These are phyloP conservation scores for Ophthalmolycus amberensis DNA, from an alignment of 2,113 vertebrate genomes.

Conservation along the genomic window DNA sequence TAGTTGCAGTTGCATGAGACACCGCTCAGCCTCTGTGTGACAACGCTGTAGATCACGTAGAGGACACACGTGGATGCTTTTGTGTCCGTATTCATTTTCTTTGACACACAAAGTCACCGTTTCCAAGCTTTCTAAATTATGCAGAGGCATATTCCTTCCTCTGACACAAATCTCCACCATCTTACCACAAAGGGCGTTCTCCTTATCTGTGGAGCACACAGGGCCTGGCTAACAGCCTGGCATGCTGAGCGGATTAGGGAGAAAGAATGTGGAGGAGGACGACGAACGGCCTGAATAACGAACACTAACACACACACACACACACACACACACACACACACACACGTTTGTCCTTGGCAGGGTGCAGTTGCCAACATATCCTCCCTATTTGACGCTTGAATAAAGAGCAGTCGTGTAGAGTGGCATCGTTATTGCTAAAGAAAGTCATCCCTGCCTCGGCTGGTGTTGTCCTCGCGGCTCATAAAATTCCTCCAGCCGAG, in stretches of 20 bases:
- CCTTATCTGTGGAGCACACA: constrained; percentile 65
- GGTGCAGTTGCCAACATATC: constrained; percentile 3
- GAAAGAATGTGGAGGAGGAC: constrained; percentile 45
- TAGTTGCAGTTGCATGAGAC: not conserved
- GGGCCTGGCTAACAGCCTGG: constrained; percentile 48
- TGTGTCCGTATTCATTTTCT: not conserved
- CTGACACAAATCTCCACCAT: constrained; percentile 70
- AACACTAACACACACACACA: not conserved
- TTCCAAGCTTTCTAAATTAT: constrained; percentile 57
- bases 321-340: not conserved
- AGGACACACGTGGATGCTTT: constrained; percentile 22
- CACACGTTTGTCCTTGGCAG: constrained; percentile 18
- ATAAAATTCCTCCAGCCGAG: constrained; percentile 7
- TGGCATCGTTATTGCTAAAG: not conserved
- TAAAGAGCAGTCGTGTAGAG: not conserved
- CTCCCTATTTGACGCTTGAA: not conserved
- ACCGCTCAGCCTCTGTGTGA: not conserved
- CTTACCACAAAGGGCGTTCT: constrained; percentile 56
- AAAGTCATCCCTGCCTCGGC: constrained; percentile 11
- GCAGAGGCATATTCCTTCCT: constrained; percentile 58
- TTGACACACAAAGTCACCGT: not conserved
- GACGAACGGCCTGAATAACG: constrained; percentile 1
- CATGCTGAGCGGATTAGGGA: constrained; percentile 62
- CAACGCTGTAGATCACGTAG: constrained; percentile 13
- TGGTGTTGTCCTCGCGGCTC: constrained; percentile 14